Conservation (phyloP, 2,888 invertebrate genomes). For the Diploptera punctata region DNA sequence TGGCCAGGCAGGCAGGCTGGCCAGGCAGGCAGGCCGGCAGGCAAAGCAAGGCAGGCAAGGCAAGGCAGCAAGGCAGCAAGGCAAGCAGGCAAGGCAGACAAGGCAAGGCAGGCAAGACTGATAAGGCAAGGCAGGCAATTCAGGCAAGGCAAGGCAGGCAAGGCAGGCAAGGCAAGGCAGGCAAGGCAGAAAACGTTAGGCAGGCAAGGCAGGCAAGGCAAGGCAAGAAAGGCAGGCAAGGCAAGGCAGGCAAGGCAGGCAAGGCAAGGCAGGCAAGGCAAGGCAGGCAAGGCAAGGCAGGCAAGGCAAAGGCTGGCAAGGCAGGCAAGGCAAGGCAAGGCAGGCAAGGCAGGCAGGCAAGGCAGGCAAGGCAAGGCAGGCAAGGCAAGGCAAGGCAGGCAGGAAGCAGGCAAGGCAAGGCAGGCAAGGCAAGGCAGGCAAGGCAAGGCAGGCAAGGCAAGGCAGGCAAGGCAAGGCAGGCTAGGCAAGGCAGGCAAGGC, state of each 20-base stretch:
- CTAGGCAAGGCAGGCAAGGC: neutral
- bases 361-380: neutral
- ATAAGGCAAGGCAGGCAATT: no score
- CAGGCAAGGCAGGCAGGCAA: neutral
- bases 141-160: no score
- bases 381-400: neutral
- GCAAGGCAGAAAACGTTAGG: neutral
- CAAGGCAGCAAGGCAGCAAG: neutral
- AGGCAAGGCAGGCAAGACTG: no score
- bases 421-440: neutral
- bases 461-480: neutral
- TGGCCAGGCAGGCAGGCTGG: neutral
- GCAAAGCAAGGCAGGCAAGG: neutral
- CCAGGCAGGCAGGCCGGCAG: neutral
- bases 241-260: neutral
- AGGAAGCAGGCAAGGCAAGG: neutral
- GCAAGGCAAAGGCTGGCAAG: neutral
- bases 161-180: neutral
- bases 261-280: neutral
- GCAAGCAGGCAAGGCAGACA: neutral
- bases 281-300: neutral
- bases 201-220: neutral
- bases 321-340: neutral
- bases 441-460: neutral
- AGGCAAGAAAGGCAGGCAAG: no score